phyloP scores from a whole-genome alignment of 30 jellyfish, hydroid and myxozoan species.

The Morbakka virulenta region DNA sequence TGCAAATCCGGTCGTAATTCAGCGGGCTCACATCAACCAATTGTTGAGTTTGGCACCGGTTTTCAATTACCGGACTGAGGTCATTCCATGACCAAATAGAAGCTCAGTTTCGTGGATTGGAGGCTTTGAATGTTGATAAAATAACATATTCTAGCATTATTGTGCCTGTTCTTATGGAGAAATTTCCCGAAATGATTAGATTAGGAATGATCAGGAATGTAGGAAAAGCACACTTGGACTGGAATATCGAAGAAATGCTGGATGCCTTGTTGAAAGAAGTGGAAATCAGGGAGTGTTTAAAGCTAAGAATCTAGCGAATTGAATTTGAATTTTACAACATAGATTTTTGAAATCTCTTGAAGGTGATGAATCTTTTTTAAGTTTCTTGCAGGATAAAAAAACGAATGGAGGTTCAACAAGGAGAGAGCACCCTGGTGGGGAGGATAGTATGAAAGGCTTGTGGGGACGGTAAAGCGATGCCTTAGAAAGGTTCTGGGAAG shows the following conservation, averaged over 20 bases:
- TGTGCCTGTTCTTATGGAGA: conserved; percentile 26
- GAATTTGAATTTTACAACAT: too few relatives aligned
- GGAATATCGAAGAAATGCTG: conserved; percentile 17
- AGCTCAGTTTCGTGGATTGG: conserved; percentile 4
- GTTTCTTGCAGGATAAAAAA: too few relatives aligned
- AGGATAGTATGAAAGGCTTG: too few relatives aligned
- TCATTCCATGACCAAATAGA: conserved; percentile 7
- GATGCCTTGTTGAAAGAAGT: not conserved
- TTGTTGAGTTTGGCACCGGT: too few relatives aligned
- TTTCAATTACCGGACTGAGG: conserved; percentile 9
- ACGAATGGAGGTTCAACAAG: too few relatives aligned
- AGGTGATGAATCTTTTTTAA: too few relatives aligned
- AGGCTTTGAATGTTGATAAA: conserved; percentile 5
- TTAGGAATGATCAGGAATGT: not conserved
- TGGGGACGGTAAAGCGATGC: too few relatives aligned
- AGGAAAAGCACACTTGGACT: not conserved
- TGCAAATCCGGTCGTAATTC: not conserved
- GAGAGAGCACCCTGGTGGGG: too few relatives aligned
- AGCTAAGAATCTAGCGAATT: too few relatives aligned
- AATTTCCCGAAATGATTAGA: not conserved
- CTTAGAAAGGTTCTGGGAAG: too few relatives aligned
- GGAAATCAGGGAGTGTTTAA: not conserved
- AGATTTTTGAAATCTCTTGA: too few relatives aligned
- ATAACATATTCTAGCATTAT: conserved; percentile 4
- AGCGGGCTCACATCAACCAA: not conserved